Base-by-base conservation (phyloP, 1,140 invertebrate genomes). In the Aporrectodea caliginosa region DNA sequence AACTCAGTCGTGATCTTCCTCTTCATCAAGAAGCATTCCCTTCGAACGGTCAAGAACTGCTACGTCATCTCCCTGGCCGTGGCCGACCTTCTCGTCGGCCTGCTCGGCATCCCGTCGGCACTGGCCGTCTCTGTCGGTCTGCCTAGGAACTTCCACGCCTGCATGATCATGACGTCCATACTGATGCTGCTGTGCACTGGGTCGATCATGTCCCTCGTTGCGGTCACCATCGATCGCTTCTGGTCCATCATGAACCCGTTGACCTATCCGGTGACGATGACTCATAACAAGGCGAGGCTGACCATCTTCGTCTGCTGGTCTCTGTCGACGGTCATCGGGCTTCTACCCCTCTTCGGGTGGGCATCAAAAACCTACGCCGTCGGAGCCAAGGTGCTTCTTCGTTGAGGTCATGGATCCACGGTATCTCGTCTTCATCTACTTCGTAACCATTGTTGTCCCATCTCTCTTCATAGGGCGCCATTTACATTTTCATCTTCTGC, bases 221-320 rank as follows among this genome's bases (percentile, higher is more conserved):
- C 94, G 1, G 94, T 97, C 1, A 94, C 94, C 29, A 91, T 96
- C 78, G 95, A 97, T 89, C 91, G 95, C 69, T 96, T 95, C 86
- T 95, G 94, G 94, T 94, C 95, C 16, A 96, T 96, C 80, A 90
- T 96, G 0, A 91, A 94, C 87, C 94, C 95, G 0, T 93, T 97
- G 92, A 92, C 92, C 79, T 97, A 96, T 86, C 94, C 94, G 0
- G 91, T 93, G 79, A 94, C 93, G 85, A 94, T 95, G 78, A 91
- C 93, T 31, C 93, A 93, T 1, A 93, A 92, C 87, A 94, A 93
- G 73, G 93, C 94, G 78, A 92, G 94, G 83, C 93, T 91, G 79
- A 95, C 95, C 85, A 95, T 96, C 81, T 91, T 93, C 22, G 90
- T 92, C 68, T 95, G 94, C 86, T 95, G 94, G 94, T 90, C 94